A percentile compares a stretch with the other conserved stretches of the same genome.
These are phyloP conservation scores for Ostrea edulis DNA, from an alignment of 1,140 invertebrate genomes.

Conservation along the genomic window DNA sequence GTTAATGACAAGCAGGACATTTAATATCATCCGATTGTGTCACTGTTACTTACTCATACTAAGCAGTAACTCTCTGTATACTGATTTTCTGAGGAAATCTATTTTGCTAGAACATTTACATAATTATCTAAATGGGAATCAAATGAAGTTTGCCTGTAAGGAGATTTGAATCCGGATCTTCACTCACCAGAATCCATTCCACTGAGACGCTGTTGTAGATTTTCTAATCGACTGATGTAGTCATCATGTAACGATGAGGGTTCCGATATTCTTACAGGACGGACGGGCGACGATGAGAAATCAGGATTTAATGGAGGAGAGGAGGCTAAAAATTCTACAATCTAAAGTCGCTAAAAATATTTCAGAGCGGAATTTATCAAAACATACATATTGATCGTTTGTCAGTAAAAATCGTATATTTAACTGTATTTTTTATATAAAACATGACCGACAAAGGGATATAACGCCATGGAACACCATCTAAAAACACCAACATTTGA, in stretches of 20 bases:
- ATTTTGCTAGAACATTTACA: too few relatives aligned
- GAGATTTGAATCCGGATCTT: not conserved
- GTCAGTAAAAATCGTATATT: too few relatives aligned
- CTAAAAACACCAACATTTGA: too few relatives aligned
- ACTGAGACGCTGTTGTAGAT: conserved; percentile 62
- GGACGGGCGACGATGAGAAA: conserved; percentile 27
- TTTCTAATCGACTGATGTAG: conserved; percentile 67
- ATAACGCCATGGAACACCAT: too few relatives aligned
- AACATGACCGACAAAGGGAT: too few relatives aligned
- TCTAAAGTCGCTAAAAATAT: not conserved
- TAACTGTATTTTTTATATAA: too few relatives aligned
- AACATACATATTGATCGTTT: too few relatives aligned
- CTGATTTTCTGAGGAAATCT: too few relatives aligned
- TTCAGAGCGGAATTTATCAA: not conserved
- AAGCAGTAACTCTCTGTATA: too few relatives aligned
- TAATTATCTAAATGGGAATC: not conserved
- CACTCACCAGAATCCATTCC: conserved; percentile 49
- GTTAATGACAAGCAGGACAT: too few relatives aligned
- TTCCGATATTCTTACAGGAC: conserved; percentile 30
- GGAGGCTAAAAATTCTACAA: conserved; percentile 58
- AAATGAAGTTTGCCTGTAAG: not conserved
- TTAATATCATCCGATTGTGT: too few relatives aligned
- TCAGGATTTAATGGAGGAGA: conserved; percentile 45
- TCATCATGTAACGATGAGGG: conserved; percentile 53
- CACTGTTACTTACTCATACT: too few relatives aligned